A percentile compares a stretch with the other conserved stretches of the same genome.
Evolutionary conservation across 2,797 vertebrate genomes (phyloP).

Genomic region (Telmatherina bonti): DNA sequence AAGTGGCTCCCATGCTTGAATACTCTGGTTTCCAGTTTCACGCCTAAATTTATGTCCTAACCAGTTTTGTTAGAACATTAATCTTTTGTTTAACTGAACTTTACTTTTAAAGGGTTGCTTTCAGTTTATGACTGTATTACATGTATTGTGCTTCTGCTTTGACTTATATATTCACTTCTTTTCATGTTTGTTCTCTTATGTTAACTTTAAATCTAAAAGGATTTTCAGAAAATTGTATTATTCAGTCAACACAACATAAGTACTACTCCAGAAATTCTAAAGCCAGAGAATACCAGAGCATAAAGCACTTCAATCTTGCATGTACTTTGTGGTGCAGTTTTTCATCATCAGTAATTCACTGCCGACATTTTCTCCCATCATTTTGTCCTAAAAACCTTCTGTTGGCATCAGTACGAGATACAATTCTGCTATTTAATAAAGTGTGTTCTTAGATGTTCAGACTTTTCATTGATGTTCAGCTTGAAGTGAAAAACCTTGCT

Average conservation of each 20-base stretch:
- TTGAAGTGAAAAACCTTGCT: not conserved
- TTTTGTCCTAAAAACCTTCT: not conserved
- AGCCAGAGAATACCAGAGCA: not conserved
- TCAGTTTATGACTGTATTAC: not conserved
- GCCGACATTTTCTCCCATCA: not conserved
- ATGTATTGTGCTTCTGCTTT: not conserved
- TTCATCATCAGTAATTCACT: not conserved
- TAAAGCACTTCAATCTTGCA: not conserved
- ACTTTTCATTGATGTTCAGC: not conserved
- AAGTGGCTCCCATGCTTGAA: constrained; percentile 11
- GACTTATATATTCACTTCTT: not conserved
- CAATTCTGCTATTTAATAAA: not conserved
- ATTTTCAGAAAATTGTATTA: not conserved
- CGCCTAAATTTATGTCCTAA: constrained; percentile 1
- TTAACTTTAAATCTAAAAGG: not conserved
- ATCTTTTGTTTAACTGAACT: not conserved
- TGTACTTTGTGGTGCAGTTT: not conserved
- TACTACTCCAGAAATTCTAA: not conserved
- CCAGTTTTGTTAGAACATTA: not conserved
- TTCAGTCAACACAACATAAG: not conserved
- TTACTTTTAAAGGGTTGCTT: not conserved
- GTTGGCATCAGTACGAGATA: not conserved
- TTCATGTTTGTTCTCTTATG: not conserved
- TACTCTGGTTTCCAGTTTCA: constrained; percentile 48
- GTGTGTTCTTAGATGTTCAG: not conserved